These are phyloP conservation scores for Alcis repandata DNA, from an alignment of 2,888 invertebrate genomes.

Conservation along the genomic window DNA sequence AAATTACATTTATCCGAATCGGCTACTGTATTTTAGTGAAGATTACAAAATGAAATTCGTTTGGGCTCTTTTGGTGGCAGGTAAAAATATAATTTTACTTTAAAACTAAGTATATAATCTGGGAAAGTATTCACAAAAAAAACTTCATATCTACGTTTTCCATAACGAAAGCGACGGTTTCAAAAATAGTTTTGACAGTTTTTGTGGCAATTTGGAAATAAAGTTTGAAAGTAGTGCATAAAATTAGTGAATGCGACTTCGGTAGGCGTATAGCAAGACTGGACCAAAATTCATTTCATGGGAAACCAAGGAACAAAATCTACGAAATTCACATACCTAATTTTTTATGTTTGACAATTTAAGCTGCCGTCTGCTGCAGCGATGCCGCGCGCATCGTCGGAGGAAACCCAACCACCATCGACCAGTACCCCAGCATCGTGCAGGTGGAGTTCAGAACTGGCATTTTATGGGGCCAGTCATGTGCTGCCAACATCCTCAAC, in stretches of 20 bases:
- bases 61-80: constrained; percentile 48
- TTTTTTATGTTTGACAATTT: constrained; percentile 4
- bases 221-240: too few relatives aligned
- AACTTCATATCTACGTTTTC: too few relatives aligned
- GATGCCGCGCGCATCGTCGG: constrained; percentile 38
- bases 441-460: constrained; percentile 57
- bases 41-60: constrained; percentile 37
- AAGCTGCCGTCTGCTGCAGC: constrained; percentile 32
- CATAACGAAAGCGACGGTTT: too few relatives aligned
- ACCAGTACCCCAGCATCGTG: constrained; percentile 58
- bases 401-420: constrained; percentile 42
- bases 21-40: not conserved
- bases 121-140: too few relatives aligned
- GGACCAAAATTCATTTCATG: too few relatives aligned
- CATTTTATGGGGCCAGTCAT: constrained; percentile 58
- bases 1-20: not conserved
- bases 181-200: too few relatives aligned
- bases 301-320: too few relatives aligned
- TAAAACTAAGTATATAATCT: too few relatives aligned
- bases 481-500: constrained; percentile 62
- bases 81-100: constrained; percentile 39
- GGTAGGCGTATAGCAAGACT: too few relatives aligned
- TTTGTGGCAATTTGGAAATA: too few relatives aligned
- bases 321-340: not conserved
- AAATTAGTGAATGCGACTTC: too few relatives aligned